A percentile compares a stretch with the other conserved stretches of the same genome.
Evolutionary conservation across 2,888 invertebrate genomes (phyloP).

Genomic region (Neoascia interrupta): DNA sequence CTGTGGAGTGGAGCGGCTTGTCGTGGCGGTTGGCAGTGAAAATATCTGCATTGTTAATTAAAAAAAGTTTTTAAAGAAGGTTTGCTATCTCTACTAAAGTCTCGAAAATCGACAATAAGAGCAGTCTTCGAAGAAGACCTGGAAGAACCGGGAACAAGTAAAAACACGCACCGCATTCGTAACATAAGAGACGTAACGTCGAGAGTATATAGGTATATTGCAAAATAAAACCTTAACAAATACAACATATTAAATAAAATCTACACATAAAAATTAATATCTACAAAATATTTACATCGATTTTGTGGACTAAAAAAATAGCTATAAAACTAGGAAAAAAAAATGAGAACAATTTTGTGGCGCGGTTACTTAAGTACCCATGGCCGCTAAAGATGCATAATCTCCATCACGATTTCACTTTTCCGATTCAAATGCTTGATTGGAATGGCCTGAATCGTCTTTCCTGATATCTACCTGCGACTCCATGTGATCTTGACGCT

Average conservation of each 20-base stretch:
- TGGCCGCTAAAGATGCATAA: not conserved
- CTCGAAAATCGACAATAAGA: too few species aligned
- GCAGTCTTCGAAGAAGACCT: too few species aligned
- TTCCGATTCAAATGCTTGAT: slow-evolving; percentile 10
- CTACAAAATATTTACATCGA: slow-evolving; percentile 50
- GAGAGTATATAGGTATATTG: too few species aligned
- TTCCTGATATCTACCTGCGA: not conserved
- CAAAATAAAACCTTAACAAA: too few species aligned
- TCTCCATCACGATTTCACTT: slow-evolving; percentile 13
- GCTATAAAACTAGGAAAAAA: not conserved
- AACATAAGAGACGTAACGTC: too few species aligned
- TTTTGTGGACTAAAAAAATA: slow-evolving; percentile 2
- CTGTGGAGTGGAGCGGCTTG: too few species aligned
- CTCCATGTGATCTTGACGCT: slow-evolving; percentile 21
- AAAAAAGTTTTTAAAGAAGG: too few species aligned
- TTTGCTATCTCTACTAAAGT: too few species aligned
- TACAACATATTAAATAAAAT: not conserved
- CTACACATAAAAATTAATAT: slow-evolving; percentile 16
- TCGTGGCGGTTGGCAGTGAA: too few species aligned
- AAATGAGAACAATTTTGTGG: not conserved
- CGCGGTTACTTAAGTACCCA: slow-evolving; percentile 36
- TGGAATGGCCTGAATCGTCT: slow-evolving; percentile 33
- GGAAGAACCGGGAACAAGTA: too few species aligned
- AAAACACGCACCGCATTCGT: too few species aligned
- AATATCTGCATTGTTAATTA: too few species aligned